Percentiles rank a stretch among this genome's conserved stretches.
Evolutionary conservation across 2,113 vertebrate genomes (phyloP).

Genomic region (Merops nubicus): DNA sequence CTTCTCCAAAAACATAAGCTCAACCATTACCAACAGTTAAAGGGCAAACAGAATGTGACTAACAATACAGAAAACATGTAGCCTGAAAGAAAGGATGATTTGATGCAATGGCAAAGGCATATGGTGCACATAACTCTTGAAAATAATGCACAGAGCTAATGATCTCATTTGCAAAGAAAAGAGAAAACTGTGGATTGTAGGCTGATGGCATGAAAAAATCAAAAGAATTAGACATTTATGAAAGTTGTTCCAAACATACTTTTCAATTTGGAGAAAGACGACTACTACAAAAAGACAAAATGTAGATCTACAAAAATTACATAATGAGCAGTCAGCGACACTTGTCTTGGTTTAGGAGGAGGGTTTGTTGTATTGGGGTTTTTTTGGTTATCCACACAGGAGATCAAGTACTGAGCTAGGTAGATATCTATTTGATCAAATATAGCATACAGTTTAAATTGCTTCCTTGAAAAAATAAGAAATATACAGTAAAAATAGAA

Average conservation of each 20-base stretch:
- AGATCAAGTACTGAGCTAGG: not conserved
- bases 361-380: not conserved
- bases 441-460: not conserved
- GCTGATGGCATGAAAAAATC: not conserved
- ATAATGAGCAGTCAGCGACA: not conserved
- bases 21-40: not conserved
- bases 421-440: not conserved
- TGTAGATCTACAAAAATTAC: not conserved
- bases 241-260: not conserved
- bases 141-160: not conserved
- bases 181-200: not conserved
- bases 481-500: not conserved
- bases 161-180: not conserved
- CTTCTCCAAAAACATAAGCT: not conserved
- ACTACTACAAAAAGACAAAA: not conserved
- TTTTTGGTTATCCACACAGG: not conserved
- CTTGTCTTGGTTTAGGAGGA: not conserved
- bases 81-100: not conserved
- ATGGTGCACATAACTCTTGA: not conserved
- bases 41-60: not conserved
- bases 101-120: not conserved
- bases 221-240: not conserved
- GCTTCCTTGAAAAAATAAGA: not conserved
- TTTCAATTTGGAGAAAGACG: not conserved
- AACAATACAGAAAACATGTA: not conserved